Base-by-base conservation (phyloP, 2,888 invertebrate species). In the Candidula unifasciata region DNA sequence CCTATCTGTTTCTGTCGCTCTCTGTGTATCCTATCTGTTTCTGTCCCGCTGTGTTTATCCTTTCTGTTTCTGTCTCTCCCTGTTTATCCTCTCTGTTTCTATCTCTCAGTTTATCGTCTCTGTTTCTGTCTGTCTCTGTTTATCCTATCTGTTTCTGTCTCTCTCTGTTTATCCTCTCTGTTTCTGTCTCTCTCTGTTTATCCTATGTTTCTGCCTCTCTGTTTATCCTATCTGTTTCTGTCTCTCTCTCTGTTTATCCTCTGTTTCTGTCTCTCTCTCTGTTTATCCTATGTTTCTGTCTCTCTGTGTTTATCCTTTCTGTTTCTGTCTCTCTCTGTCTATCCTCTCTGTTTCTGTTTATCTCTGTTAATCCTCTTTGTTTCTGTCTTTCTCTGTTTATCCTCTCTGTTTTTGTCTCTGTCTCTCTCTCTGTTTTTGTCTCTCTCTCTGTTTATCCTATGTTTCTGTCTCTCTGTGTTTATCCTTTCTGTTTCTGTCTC, bases 391-490 rank as follows among this genome's bases (percentile, higher is more conserved):
- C 35, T 79, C 60, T 35, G 33, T 79, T 24, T 64, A 1, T 79
- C 60, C 60, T 33, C 37, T n/a, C n/a, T n/a, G 3, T 30, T 27
- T 69, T 30, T 69, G 5, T 69, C 69, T 69, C 69, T 69, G n/a
- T n/a, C n/a, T n/a, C 10, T 64, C 64, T 44, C 74, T 74, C 74
- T 74, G 37, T 35, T 44, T 74, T 44, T 74, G 37, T 74, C 74
- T 74, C 74, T 74, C 74, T 74, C 74, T 74, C 74, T 74, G 37
- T 74, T 44, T 74, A n/a, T n/a, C n/a, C n/a, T n/a, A n/a, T n/a
- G n/a, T n/a, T n/a, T n/a, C n/a, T n/a, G n/a, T n/a, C n/a, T n/a
- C n/a, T n/a, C n/a, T n/a, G n/a, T n/a, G n/a, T n/a, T n/a, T n/a
- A n/a, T n/a, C n/a, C 74, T 74, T 44, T 74, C 74, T 37, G 5